Base-by-base conservation (phyloP, 2,888 invertebrate genomes). In the Carpatolechia fugitivella region DNA sequence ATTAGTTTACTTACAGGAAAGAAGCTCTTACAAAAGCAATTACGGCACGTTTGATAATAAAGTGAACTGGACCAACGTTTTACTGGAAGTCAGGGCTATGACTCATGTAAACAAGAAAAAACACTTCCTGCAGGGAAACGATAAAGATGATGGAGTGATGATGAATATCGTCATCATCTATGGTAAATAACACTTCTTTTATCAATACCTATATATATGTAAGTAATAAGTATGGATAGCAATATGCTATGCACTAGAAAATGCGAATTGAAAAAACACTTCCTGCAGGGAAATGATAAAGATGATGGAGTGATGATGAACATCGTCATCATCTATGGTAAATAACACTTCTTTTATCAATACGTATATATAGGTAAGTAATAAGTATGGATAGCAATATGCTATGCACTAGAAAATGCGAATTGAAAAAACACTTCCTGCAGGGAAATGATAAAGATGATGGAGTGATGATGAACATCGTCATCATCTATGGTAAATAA, bases 391-490 rank as follows among this genome's bases (percentile, higher is more conserved):
- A n/a, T n/a, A n/a, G n/a, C n/a, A n/a, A n/a, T n/a, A n/a, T n/a
- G n/a, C n/a, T n/a, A n/a, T n/a, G n/a, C n/a, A n/a, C n/a, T n/a
- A n/a, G n/a, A n/a, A n/a, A n/a, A n/a, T n/a, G n/a, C n/a, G n/a
- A n/a, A n/a, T n/a, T n/a, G 53, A 62, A 60, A 16, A 3, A 6
- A 6, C 82, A 82, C 56, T 80, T 72, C 52, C 58, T 82, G 1
- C 72, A 76, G 38, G 72, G 70, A 1, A 11, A 52, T 59, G 0
- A 54, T 54, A 3, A 54, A 16, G 1, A 60, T 67, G 3, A 59
- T 52, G 2, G 77, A 74, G 61, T 80, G 0, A 64, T 80, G 59
- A 64, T 68, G 2, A 81, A 80, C 47, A 60, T 81, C 44, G 65
- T 79, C 10, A 59, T 80, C 13, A 38, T 48, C 29, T 20, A 47